Evolutionary conservation across 2,888 invertebrate genomes (phyloP), one percentile per base, ranked within the genome.

Genomic region (Sesamia inferens): DNA sequence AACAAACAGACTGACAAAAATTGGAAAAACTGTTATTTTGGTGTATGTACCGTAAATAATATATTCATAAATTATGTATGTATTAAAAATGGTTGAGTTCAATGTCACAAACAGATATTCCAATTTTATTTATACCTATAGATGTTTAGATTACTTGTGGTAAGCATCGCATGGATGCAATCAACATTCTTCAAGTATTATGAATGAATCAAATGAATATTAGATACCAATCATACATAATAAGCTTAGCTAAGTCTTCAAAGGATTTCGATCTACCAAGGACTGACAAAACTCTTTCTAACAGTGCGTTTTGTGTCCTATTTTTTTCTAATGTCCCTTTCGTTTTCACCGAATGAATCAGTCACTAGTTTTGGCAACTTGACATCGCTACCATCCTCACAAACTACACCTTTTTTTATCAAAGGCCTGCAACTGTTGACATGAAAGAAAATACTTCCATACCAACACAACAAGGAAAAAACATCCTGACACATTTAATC

Each of bases 401-500:
- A 19, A 8, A 1, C 19, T 19, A 51, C 19, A 44, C 10, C 44
- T 44, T 44, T 13, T 13, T 39, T 39, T 6, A 39, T 39, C 39
- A 39, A 39, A 39, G 7, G 39, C 39, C 7, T 39, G 39, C 39
- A 39, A 5, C 39, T 39, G 5, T 39, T 39, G 14, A 61, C 61
- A n/a, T n/a, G 14, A n/a, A 42, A 22, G n/a, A 16, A 24, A n/a
- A 24, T 24, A 16, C 19, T 48, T 13, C 16, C 48, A 51, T 6
- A 51, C 31, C 5, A 31, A 19, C 51, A 13, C 5, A 13, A 59
- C 2, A 54, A 22, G 16, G 1, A 4, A 62, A 47, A 61, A 58
- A 73, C 62, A 61, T 6, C 39, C 55, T 16, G 66, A 54, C 24
- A 74, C 39, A 31, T 78, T 74, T 67, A 63, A 47, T 57, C 16